Evolutionary conservation across 2,888 invertebrate species (phyloP).

Genomic region (Orgyia antiqua): DNA sequence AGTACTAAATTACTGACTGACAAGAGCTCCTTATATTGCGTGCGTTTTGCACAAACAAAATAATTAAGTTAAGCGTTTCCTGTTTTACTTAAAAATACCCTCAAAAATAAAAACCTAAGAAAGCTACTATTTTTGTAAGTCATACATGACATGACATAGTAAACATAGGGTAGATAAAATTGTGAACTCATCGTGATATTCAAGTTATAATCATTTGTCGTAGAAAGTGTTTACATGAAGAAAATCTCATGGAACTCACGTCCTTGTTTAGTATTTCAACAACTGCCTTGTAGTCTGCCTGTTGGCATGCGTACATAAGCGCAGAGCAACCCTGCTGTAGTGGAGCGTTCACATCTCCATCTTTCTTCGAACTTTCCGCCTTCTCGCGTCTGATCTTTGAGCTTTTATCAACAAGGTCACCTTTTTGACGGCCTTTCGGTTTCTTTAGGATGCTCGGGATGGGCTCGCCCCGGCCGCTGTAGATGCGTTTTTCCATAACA

Average conservation of each 20-base stretch:
- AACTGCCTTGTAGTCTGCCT: slow-evolving; percentile 88
- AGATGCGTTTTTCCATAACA: slow-evolving; percentile 69
- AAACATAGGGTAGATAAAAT: too few relatives aligned
- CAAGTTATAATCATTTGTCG: too few relatives aligned
- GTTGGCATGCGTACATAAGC: slow-evolving; percentile 95
- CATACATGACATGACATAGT: too few relatives aligned
- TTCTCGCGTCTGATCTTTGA: slow-evolving; percentile 67
- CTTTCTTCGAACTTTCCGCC: slow-evolving; percentile 51
- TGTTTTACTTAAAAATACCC: too few relatives aligned
- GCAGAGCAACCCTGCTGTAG: slow-evolving; percentile 86
- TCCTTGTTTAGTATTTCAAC: slow-evolving; percentile 85
- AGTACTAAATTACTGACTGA: too few relatives aligned
- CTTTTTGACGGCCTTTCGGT: slow-evolving; percentile 53
- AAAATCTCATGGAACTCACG: slow-evolving; percentile 82
- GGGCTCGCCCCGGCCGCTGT: slow-evolving; percentile 63
- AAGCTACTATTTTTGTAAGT: too few relatives aligned
- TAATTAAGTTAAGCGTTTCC: too few relatives aligned
- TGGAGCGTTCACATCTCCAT: slow-evolving; percentile 55
- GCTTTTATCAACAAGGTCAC: slow-evolving; percentile 65
- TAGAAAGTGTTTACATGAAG: too few relatives aligned
- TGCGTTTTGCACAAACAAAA: too few relatives aligned
- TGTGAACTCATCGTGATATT: too few relatives aligned
- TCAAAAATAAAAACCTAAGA: too few relatives aligned
- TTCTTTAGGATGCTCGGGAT: slow-evolving; percentile 72
- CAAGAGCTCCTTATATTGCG: too few relatives aligned